Evolutionary conservation across 2,113 vertebrate genomes (phyloP).

Genomic region (Glaucomys volans): DNA sequence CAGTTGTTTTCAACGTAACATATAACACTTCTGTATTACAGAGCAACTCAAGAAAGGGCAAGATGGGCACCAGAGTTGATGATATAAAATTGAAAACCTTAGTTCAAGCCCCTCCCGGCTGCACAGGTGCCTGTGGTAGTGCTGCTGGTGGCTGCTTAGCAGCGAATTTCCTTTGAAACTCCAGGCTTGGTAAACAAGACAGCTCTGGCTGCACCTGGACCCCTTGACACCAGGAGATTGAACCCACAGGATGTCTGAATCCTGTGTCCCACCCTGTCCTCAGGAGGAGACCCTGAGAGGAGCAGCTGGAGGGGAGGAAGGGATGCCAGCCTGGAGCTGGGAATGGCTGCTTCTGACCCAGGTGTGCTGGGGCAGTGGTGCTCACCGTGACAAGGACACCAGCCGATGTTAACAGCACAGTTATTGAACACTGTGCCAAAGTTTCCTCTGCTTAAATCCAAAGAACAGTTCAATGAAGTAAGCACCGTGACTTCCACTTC

Average conservation of each 20-base stretch:
- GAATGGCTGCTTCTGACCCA: not conserved
- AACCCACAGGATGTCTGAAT: not conserved
- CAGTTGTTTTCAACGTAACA: not conserved
- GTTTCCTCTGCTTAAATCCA: not conserved
- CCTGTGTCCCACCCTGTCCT: not conserved
- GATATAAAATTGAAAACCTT: not conserved
- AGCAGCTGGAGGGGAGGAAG: not conserved
- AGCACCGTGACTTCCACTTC: not conserved
- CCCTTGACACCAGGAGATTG: not conserved
- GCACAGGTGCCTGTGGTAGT: not conserved
- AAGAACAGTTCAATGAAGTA: not conserved
- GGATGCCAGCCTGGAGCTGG: too few species aligned
- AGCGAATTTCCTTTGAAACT: not conserved
- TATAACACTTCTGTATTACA: not conserved
- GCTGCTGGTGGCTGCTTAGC: not conserved
- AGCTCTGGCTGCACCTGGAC: not conserved
- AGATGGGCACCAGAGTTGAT: not conserved
- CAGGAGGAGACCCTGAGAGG: not conserved
- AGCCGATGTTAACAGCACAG: not conserved
- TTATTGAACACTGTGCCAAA: too few species aligned
- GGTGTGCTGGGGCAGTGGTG: too few species aligned
- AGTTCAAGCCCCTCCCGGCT: too few species aligned
- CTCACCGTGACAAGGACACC: not conserved
- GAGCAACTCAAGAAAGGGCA: not conserved
- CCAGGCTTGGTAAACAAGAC: not conserved